Conservation (phyloP, 2,797 vertebrate genomes). For the Lophius americanus region DNA sequence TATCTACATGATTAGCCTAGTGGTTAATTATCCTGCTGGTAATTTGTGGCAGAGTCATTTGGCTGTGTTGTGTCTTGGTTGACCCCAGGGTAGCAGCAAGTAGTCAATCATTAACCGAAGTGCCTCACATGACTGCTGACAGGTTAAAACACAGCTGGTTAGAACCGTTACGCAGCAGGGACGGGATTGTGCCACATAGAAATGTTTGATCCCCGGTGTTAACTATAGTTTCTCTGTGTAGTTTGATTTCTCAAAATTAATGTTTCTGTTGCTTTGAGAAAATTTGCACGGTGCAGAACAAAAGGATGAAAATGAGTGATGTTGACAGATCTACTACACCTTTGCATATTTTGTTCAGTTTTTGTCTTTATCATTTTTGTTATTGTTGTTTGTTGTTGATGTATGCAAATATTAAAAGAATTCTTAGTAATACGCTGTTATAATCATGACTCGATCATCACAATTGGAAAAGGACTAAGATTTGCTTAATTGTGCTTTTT, state of each 20-base stretch:
- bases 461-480: too few relatives aligned
- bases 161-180: slow-evolving; percentile 61
- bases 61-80: slow-evolving; percentile 60
- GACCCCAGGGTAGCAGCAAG: slow-evolving; percentile 63
- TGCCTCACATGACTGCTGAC: slow-evolving; percentile 58
- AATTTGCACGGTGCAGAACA: slow-evolving; percentile 7
- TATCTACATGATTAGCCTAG: slow-evolving; percentile 66
- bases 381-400: too few relatives aligned
- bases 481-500: too few relatives aligned
- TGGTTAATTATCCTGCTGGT: slow-evolving; percentile 60
- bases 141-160: slow-evolving; percentile 75
- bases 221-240: slow-evolving; percentile 30
- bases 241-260: slow-evolving; percentile 31
- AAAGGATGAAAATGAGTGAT: not conserved
- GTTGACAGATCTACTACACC: too few relatives aligned
- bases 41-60: slow-evolving; percentile 72
- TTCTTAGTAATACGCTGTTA: too few relatives aligned
- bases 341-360: too few relatives aligned
- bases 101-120: slow-evolving; percentile 72
- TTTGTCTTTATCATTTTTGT: too few relatives aligned
- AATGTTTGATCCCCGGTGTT: slow-evolving; percentile 21
- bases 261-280: slow-evolving; percentile 23
- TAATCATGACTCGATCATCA: too few relatives aligned
- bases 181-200: slow-evolving; percentile 7
- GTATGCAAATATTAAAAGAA: too few relatives aligned